Percentiles rank a stretch among this genome's conserved stretches.
Conservation (phyloP, 2,797 vertebrate genomes). For the Artibeus lituratus region DNA sequence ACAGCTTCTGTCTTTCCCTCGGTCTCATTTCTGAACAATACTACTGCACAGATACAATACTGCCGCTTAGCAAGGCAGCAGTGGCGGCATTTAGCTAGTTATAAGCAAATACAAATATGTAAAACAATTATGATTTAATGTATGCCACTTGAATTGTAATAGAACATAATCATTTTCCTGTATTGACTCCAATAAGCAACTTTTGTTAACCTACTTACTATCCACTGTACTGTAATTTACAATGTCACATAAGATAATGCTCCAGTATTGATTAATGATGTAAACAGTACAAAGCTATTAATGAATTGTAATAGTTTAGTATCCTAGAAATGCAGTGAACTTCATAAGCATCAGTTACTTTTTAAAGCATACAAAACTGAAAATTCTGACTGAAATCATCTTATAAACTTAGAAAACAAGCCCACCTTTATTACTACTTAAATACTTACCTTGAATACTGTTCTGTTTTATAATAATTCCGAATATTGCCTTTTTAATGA, state of each 20-base stretch:
- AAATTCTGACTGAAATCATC: conserved; percentile 18
- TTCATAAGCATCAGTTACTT: conserved; percentile 40
- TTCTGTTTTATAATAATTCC: conserved; percentile 35
- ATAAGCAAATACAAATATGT: conserved; percentile 6
- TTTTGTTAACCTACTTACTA: conserved; percentile 18
- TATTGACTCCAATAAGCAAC: conserved; percentile 36
- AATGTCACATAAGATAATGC: not conserved
- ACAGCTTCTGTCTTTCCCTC: not conserved
- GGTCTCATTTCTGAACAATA: not conserved
- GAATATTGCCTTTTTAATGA: conserved; percentile 46
- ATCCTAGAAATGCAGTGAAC: conserved; percentile 36
- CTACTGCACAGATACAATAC: not conserved
- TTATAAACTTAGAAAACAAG: conserved; percentile 41
- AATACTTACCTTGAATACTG: conserved; percentile 40
- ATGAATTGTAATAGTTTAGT: not conserved
- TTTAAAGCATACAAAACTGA: conserved; percentile 44
- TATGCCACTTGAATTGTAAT: conserved; percentile 20
- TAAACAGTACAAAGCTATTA: not conserved
- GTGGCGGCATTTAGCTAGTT: conserved; percentile 24
- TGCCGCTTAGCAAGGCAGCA: not conserved
- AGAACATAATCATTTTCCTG: conserved; percentile 9
- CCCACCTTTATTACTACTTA: conserved; percentile 19
- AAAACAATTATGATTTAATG: conserved; percentile 12
- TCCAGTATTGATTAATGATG: conserved; percentile 11
- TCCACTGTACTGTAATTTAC: conserved; percentile 45